These are phyloP conservation scores for Micoletzkya japonica DNA, from an alignment of 2,888 invertebrate species.

Conservation along the genomic window DNA sequence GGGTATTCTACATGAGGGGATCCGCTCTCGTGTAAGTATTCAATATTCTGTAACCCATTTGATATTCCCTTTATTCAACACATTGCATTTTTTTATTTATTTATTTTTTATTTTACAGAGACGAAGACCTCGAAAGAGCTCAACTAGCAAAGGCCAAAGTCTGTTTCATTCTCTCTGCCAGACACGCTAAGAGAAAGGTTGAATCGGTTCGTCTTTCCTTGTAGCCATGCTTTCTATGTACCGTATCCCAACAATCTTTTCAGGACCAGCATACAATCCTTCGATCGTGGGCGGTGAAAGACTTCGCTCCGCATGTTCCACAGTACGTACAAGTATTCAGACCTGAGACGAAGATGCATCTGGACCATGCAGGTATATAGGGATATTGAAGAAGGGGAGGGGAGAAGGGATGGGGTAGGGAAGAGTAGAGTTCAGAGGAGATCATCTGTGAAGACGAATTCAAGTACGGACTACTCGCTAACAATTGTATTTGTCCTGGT, in stretches of 20 bases:
- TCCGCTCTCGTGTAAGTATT: constrained; percentile 72
- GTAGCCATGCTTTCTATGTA: too few relatives aligned
- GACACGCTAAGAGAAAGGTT: constrained; percentile 66
- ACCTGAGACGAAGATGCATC: constrained; percentile 96
- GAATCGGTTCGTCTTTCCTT: constrained; percentile 40
- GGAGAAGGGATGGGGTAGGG: background rate
- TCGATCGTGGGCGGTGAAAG: constrained; percentile 95
- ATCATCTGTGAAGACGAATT: constrained; percentile 99
- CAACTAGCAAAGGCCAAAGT: constrained; percentile 97
- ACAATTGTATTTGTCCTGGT: constrained; percentile 97
- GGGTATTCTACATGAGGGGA: constrained; percentile 94
- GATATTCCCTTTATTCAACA: background rate
- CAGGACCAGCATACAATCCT: constrained; percentile 79
- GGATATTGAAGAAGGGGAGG: background rate
- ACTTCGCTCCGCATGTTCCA: constrained; percentile 92
- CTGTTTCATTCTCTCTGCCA: constrained; percentile 91
- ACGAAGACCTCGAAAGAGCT: constrained; percentile 86
- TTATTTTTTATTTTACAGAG: constrained; percentile 74
- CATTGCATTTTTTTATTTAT: background rate
- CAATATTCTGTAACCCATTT: background rate
- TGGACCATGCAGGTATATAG: constrained; percentile 82
- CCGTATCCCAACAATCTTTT: too few relatives aligned
- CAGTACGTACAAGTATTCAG: constrained; percentile 98
- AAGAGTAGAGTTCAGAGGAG: constrained; percentile 72
- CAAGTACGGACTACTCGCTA: constrained; percentile 94